phyloP scores from a whole-genome alignment of 2,888 invertebrate genomes.

The Torymus tubicola region DNA sequence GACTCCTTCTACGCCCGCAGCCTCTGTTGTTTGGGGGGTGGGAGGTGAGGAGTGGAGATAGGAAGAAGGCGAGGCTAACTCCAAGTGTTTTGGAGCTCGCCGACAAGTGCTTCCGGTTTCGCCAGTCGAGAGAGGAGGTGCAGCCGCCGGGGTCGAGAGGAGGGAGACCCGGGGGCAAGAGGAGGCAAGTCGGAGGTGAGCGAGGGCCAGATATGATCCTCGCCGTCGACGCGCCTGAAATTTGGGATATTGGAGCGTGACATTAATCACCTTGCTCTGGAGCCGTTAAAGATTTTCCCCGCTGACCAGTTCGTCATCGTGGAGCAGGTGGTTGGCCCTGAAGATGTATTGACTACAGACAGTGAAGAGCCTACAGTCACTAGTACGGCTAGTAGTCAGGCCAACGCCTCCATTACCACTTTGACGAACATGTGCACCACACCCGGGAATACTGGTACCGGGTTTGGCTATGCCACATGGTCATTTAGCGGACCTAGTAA shows the following conservation, averaged over 20 bases:
- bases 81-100: too few relatives aligned
- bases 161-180: neutral
- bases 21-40: neutral
- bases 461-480: constrained; percentile 74
- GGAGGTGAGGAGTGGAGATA: too few relatives aligned
- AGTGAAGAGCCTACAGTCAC: constrained; percentile 65
- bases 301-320: constrained; percentile 75
- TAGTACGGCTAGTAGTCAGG: constrained; percentile 62
- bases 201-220: constrained; percentile 66
- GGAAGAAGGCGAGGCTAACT: neutral
- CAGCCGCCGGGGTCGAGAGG: neutral
- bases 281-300: constrained; percentile 75
- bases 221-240: constrained; percentile 61
- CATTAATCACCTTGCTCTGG: constrained; percentile 68
- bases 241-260: constrained; percentile 74
- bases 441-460: constrained; percentile 74
- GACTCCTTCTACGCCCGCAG: too few relatives aligned
- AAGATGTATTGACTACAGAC: constrained; percentile 71
- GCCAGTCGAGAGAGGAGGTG: too few relatives aligned
- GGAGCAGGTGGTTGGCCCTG: constrained; percentile 72
- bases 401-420: constrained; percentile 69
- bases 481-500: constrained; percentile 73
- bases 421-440: constrained; percentile 75
- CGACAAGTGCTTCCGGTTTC: too few relatives aligned
- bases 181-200: constrained; percentile 27